A percentile compares a stretch with the other conserved stretches of the same genome.
These are phyloP conservation scores for Telenomus remus DNA, from an alignment of 1,140 invertebrate genomes.

Conservation along the genomic window DNA sequence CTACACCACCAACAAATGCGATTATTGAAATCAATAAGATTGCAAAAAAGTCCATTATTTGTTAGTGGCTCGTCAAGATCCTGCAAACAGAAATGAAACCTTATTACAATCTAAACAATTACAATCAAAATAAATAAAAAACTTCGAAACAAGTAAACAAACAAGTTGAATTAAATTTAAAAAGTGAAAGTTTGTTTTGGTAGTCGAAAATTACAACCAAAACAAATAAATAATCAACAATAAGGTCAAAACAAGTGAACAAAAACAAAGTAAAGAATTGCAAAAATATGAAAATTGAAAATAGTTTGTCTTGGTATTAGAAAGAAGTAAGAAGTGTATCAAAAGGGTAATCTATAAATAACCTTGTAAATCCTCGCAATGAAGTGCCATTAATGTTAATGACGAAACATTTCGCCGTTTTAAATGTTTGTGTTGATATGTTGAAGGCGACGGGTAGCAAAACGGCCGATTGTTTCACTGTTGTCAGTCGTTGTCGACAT, in stretches of 20 bases:
- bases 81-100: slow-evolving; percentile 6
- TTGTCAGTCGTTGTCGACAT: slow-evolving; percentile 12
- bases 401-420: slow-evolving; percentile 14
- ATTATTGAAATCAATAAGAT: slow-evolving; percentile 66
- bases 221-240: too few relatives aligned
- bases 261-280: too few relatives aligned
- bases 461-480: slow-evolving; percentile 4
- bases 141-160: too few relatives aligned
- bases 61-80: slow-evolving; percentile 20
- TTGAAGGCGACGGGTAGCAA: slow-evolving; percentile 6
- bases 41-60: slow-evolving; percentile 70
- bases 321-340: neutral
- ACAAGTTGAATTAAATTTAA: too few relatives aligned
- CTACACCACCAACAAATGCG: slow-evolving; percentile 70
- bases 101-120: slow-evolving; percentile 1
- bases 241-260: too few relatives aligned
- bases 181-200: too few relatives aligned
- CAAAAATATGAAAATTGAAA: too few relatives aligned
- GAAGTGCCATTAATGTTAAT: neutral
- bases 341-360: neutral
- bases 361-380: too few relatives aligned
- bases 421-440: slow-evolving; percentile 32
- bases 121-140: neutral
- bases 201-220: too few relatives aligned
- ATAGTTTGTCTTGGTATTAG: too few relatives aligned